These are phyloP conservation scores for Enteromius afrohamiltoni DNA, from an alignment of 2,797 vertebrate genomes.

Conservation along the genomic window DNA sequence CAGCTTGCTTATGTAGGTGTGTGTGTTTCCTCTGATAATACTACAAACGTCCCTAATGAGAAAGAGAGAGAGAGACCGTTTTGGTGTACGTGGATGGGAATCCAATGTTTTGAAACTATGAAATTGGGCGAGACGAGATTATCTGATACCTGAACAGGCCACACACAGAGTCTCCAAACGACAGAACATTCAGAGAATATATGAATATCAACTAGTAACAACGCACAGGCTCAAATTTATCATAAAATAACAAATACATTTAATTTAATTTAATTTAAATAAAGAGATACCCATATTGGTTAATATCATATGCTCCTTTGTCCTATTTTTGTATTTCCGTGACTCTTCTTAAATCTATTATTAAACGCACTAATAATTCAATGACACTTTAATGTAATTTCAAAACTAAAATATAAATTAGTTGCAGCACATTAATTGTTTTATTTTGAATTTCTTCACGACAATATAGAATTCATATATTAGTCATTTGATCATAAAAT, in stretches of 20 bases:
- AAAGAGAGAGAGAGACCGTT: conserved; percentile 55
- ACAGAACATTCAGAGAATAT: conserved; percentile 3
- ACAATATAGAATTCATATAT: neutral
- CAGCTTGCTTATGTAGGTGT: conserved; percentile 45
- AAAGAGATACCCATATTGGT: neutral
- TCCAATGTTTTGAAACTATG: conserved; percentile 55
- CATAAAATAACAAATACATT: neutral
- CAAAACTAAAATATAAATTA: neutral
- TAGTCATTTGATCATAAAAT: neutral
- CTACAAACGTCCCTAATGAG: conserved; percentile 50
- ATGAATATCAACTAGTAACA: neutral
- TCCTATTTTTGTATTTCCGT: neutral
- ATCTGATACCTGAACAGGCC: conserved; percentile 64
- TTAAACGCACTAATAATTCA: neutral
- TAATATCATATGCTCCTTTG: neutral
- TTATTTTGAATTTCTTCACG: neutral
- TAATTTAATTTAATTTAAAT: no score
- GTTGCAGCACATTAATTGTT: neutral
- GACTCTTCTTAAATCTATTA: neutral
- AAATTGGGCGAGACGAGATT: conserved; percentile 65
- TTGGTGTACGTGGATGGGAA: conserved; percentile 62
- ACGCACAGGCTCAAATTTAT: neutral
- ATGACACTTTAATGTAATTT: neutral
- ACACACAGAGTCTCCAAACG: conserved; percentile 63
- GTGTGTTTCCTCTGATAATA: conserved; percentile 61